Evolutionary conservation across 2,888 invertebrate species (phyloP), one percentile per base, ranked within the genome.

Genomic region (Endomychus coccineus): DNA sequence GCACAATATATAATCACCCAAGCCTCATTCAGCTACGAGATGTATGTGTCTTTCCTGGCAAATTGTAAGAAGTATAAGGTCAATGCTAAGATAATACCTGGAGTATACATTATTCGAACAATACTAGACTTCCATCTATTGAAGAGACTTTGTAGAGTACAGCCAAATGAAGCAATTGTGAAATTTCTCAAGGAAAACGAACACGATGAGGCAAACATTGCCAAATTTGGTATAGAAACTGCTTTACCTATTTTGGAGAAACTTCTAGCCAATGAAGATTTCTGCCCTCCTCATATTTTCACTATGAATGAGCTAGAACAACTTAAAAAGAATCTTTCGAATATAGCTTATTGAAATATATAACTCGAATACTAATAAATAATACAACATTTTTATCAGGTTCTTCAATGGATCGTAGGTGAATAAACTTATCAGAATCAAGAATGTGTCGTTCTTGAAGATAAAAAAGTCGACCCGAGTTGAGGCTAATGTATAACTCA

Each of bases 1-100:
- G 89, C 88, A 0, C 80, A 91, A 60, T 87, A 88, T 51, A 79
- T 94, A 37, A 75, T 94, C 44, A 89, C 90, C 0, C 92, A 94
- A 66, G 74, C 89, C 15, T 81, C 86, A 62, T 91, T 88, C 56
- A 77, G 82, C 23, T 65, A 75, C 2, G 66, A 73, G 16, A 58
- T 68, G 0, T 82, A 81, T 50, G 68, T 77, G 27, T 64, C 71
- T 21, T 92, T 83, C 59, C 68, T 77, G 2, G 57, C 66, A 11
- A 75, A 75, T 50, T 88, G 88, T 56, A 70, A 77, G 34, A 58
- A 64, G 13, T 61, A 74, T 21, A 81, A 78, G 12, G 84, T 92
- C 36, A 67, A 62, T 1, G 73, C 81, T 27, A 90, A 91, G 4
- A 82, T 92, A 40, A 69, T 94, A 44, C 82, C 89, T 1, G 91